Evolutionary conservation across 2,113 vertebrate species (phyloP).

Genomic region (Petromus typicus): DNA sequence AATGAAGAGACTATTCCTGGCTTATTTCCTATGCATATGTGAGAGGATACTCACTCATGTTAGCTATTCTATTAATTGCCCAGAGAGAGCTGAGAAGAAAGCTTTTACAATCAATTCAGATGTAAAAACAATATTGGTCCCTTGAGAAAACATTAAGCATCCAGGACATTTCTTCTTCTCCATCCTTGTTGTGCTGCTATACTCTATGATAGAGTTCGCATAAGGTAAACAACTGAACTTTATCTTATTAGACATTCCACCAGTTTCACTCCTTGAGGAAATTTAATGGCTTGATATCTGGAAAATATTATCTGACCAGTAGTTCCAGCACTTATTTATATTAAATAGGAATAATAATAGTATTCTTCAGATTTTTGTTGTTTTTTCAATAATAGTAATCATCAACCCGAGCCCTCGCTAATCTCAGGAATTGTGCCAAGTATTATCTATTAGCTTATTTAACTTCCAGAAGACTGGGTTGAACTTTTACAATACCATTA

Average conservation of each 20-base stretch:
- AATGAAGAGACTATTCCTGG: neutral
- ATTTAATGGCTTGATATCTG: neutral
- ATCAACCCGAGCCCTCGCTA: neutral
- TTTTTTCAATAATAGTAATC: neutral
- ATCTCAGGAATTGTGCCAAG: neutral
- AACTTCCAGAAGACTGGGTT: neutral
- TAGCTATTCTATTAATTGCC: conserved; percentile 2
- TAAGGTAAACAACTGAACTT: neutral
- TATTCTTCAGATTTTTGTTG: neutral
- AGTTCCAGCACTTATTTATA: neutral
- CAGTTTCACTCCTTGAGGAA: neutral
- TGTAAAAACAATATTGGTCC: neutral
- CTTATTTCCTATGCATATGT: conserved; percentile 2
- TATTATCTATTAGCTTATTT: neutral
- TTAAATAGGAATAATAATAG: neutral
- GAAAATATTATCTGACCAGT: neutral
- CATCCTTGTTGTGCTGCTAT: neutral
- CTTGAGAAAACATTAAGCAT: conserved; percentile 35
- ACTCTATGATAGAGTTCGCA: neutral
- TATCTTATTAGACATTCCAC: neutral
- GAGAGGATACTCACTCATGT: neutral
- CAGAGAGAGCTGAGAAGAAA: neutral
- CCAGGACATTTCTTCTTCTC: neutral
- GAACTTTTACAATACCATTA: neutral
- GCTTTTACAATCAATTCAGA: conserved; percentile 39